These are phyloP conservation scores for Drosophila subsilvestris DNA, from an alignment of 2,888 invertebrate genomes.

Conservation along the genomic window DNA sequence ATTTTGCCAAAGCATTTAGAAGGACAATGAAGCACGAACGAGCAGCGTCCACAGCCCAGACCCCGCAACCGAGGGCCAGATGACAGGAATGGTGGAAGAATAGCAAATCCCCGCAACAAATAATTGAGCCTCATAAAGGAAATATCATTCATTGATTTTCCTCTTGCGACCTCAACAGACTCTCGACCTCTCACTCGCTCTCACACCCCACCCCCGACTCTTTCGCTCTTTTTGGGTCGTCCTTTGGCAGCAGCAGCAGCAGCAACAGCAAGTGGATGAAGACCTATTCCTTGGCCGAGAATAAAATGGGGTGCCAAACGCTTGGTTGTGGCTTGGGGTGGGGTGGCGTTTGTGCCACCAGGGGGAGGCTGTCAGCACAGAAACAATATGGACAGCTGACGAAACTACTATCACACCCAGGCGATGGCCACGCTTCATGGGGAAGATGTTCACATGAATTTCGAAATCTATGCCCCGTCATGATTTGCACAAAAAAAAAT, in stretches of 20 bases:
- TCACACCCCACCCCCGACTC: neutral
- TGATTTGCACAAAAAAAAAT: constrained; percentile 82
- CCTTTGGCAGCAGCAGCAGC: constrained; percentile 17
- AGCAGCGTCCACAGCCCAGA: neutral
- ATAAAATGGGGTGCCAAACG: constrained; percentile 20
- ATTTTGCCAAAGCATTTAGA: constrained; percentile 79
- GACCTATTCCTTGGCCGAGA: constrained; percentile 33
- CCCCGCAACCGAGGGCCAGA: constrained; percentile 23
- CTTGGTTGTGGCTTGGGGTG: constrained; percentile 9
- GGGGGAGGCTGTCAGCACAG: constrained; percentile 52
- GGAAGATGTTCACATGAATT: constrained; percentile 70
- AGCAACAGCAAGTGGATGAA: constrained; percentile 63
- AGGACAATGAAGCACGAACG: constrained; percentile 76
- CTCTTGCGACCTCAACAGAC: constrained; percentile 36
- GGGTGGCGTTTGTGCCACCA: neutral
- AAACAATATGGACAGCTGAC: constrained; percentile 71
- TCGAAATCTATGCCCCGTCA: constrained; percentile 81
- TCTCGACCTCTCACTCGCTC: constrained; percentile 22
- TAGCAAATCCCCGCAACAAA: constrained; percentile 81
- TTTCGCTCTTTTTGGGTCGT: neutral
- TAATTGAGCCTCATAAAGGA: constrained; percentile 80
- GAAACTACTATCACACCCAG: constrained; percentile 65
- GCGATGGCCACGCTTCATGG: constrained; percentile 55
- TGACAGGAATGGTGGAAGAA: constrained; percentile 60
- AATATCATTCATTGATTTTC: constrained; percentile 81